Evolutionary conservation across 2,797 vertebrate species (phyloP), one percentile per base, ranked within the genome.

Genomic region (Neosilurus mollespiculum): DNA sequence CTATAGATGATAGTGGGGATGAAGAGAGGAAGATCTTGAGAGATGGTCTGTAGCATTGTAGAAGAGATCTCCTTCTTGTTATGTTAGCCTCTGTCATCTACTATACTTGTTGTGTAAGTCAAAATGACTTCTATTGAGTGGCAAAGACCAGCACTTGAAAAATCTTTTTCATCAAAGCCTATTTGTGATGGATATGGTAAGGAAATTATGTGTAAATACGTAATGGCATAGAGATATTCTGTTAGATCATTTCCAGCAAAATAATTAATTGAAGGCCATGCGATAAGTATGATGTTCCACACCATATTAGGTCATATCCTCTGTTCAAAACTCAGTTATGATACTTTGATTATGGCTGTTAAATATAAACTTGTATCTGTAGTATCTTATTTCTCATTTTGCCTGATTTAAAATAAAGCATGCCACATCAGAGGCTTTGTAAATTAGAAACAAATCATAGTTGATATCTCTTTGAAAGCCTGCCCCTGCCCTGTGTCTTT

Each of bases 401-500:
- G 0, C 2, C 26, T 75, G 56, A 20, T 75, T 30, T 51, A 51
- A 34, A 56, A 75, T 34, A 43, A 37, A 37, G 14, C 14, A 12
- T 78, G n/a, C 51, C 37, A 64, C 37, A n/a, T 64, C 34, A 24
- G 16, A 64, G 22, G 22, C 2, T 78, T 1, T 1, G 4, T 76
- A 59, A 66, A 67, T 81, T 84, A 20, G 34, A 84, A 81, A 30
- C 11, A 4, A n/a, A 66, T 75, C 34, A n/a, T 53, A 24, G 53
- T 10, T 22, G 69, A 66, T 80, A 65, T 49, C 26, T 77, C 37
- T 62, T 24, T 59, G 0, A 72, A 49, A 14, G 2, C 49, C 80
- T 67, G 43, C 61, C 20, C 1, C 15, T 54, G 34, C 53, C 24
- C 1, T 22, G 54, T 43, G n/a, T 14, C 30, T 22, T 78, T 62